These are phyloP conservation scores for Labeo calbasu DNA, from an alignment of 2,797 vertebrate genomes.

Conservation along the genomic window DNA sequence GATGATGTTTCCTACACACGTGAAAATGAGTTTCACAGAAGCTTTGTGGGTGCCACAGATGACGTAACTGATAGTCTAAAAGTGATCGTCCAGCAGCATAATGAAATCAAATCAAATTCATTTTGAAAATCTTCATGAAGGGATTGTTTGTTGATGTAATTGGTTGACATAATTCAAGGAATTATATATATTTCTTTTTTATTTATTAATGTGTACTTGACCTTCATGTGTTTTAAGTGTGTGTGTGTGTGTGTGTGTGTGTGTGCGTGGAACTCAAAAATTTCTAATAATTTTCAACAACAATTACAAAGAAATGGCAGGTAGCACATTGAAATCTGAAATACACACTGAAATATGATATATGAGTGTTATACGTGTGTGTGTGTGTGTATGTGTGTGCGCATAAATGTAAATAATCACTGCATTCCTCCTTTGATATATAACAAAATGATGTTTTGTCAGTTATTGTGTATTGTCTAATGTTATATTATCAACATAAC, in stretches of 20 bases:
- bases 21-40: conserved; percentile 21
- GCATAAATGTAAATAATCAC: background rate
- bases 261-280: background rate
- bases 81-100: background rate
- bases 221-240: background rate
- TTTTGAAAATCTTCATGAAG: background rate
- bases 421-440: background rate
- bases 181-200: background rate
- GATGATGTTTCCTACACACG: conserved; percentile 8
- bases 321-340: background rate
- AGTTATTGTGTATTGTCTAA: background rate
- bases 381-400: background rate
- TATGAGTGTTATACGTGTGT: background rate
- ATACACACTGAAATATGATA: background rate
- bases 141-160: background rate
- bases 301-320: background rate
- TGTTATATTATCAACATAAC: background rate
- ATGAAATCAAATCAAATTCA: background rate
- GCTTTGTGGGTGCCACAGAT: background rate
- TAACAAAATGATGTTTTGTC: background rate
- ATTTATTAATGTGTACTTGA: background rate
- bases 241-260: background rate
- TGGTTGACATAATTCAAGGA: background rate
- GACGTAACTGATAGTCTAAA: conserved; percentile 13
- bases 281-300: background rate